Base-by-base conservation (phyloP, 2,888 invertebrate genomes). In the Neoitamus cyanurus region DNA sequence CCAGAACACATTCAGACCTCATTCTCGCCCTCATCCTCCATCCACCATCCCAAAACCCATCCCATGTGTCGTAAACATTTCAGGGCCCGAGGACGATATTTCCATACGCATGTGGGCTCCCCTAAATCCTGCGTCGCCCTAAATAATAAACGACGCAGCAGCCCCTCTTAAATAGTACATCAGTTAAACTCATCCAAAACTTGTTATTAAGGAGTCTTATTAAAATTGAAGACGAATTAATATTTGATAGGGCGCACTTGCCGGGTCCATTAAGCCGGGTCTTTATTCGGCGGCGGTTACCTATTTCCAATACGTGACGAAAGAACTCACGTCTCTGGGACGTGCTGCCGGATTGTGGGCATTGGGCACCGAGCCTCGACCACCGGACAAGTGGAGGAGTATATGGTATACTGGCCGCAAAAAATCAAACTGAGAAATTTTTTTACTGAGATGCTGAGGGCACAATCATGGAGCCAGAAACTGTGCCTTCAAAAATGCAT, bases 191-290 rank as follows among this genome's bases (percentile, higher is more conserved):
- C 78, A 80, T 80, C 58, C 48, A 80, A 58, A 80, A 25, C 58
- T n/a, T 80, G 58, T 80, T 80, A 80, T 34, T 80, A 80, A 48
- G 58, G 13, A 28, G 34, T 75, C 31, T 70, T 82, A 82, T 82
- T 82, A 69, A 82, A 69, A 82, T 82, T 82, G 25, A 30, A 82
- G 34, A 37, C 37, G 6, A 36, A 37, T 82, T 82, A 82, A 82
- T 82, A 37, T 69, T 69, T 82, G 11, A 82, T n/a, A 25, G 20
- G 25, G 25, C 68, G 36, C 69, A 82, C 82, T 82, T 69, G 82
- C 20, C 11, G 37, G 20, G 11, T 11, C 78, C 75, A 58, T 58
- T 80, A 58, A 80, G 15, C 78, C 25, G 25, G 7, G 20, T 20
- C 20, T 58, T 58, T 58, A 80, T 80, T 80, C 34, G 46, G 20